Base-by-base conservation (phyloP, 92 coral and sea anemone species). In the Blastomussa wellsi region DNA sequence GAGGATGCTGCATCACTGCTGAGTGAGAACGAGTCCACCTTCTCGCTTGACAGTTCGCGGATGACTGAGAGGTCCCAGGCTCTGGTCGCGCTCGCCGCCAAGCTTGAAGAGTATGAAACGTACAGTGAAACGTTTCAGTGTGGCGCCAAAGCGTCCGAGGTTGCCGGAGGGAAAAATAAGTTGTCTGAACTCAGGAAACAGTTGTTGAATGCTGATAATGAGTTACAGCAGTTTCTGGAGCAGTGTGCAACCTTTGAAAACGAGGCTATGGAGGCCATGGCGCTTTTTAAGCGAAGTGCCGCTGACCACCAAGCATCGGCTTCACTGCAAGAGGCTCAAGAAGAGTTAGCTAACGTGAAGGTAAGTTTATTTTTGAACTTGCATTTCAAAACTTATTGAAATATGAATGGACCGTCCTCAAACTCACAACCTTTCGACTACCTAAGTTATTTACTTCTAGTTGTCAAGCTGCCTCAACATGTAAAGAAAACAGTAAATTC, bases 51-150 rank as follows among this genome's bases (percentile, higher is more conserved):
- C 29, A 59, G 33, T 15, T 29, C 80, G 42, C 74, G 74, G 52
- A 71, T 71, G 68, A 53, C 74, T 7, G 81, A 59, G n/a, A 47
- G 33, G 62, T 59, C 35, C 72, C 74, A 83, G 24, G 57, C 64
- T 44, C 82, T 94, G 11, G 86, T 80, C 35, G 88, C 59, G 41
- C 59, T 88, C 26, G 71, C 86, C 11, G 78, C 92, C 39, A 92
- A 92, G 64, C 38, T 94, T 29, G 81, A 52, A 36, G 98, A 94
- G 36, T 86, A 88, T 78, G 66, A 78, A 10, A 72, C 88, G 17
- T 79, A 90, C 77, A 72, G 82, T 66, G 83, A 74, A 73, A 74
- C 65, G 51, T 86, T 86, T 48, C 85, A 84, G 55, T 74, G 66
- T 66, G 24, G 88, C 0, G 82, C 76, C 7, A 82, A 72, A 36